A percentile compares a stretch with the other conserved stretches of the same genome.
Evolutionary conservation across 2,797 vertebrate genomes (phyloP).

Genomic region (Tolypeutes matacus): DNA sequence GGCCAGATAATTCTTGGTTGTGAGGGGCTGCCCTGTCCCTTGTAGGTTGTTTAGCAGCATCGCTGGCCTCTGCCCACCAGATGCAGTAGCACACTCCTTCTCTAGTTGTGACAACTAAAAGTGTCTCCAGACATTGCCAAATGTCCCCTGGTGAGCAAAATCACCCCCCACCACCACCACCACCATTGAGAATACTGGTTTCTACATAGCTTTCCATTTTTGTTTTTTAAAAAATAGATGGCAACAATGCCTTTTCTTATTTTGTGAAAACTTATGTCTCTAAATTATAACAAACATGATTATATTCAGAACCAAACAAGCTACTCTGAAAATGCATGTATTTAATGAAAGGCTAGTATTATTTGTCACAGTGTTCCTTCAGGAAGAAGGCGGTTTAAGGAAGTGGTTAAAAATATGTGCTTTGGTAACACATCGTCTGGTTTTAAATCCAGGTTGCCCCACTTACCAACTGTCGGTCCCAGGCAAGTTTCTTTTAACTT

Average conservation of each 20-base stretch:
- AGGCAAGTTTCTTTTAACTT: neutral
- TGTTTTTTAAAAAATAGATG: neutral
- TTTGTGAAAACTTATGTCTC: neutral
- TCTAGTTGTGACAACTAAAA: neutral
- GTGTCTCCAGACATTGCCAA: neutral
- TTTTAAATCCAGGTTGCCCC: neutral
- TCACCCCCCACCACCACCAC: neutral
- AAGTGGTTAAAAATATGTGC: neutral
- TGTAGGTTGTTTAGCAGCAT: neutral
- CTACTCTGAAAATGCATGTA: neutral
- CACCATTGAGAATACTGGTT: neutral
- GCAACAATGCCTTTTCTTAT: neutral
- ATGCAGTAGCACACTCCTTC: neutral
- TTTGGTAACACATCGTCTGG: neutral
- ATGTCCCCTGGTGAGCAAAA: neutral
- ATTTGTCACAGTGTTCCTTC: neutral
- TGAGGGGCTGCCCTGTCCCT: no score
- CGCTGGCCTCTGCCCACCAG: neutral
- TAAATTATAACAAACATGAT: neutral
- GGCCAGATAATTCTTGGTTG: neutral
- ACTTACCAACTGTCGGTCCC: neutral
- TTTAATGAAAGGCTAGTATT: neutral
- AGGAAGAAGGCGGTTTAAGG: neutral
- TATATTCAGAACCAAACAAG: constrained; percentile 5
- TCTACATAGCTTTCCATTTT: neutral